phyloP scores from a whole-genome alignment of 2,113 vertebrate genomes.

The Hippocampus guttulatus region DNA sequence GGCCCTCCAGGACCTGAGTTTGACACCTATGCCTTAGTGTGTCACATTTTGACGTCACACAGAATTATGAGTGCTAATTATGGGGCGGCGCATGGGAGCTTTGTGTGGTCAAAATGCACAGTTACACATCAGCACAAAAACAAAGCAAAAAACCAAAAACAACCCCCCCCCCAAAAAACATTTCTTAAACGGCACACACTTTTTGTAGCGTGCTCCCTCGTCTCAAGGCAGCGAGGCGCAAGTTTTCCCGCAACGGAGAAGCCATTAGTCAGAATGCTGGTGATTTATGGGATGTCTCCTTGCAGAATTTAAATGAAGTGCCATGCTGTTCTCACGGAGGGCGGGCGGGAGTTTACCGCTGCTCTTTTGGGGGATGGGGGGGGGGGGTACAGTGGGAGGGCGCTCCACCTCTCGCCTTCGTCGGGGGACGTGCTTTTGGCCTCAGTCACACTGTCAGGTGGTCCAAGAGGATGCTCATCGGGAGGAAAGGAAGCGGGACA shows the following conservation, averaged over 20 bases:
- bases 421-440: constrained; percentile 34
- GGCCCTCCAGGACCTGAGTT: no score
- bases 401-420: constrained; percentile 33
- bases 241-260: constrained; percentile 74
- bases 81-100: constrained; percentile 54
- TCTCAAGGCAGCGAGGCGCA: constrained; percentile 67
- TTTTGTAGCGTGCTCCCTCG: constrained; percentile 58
- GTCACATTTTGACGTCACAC: constrained; percentile 55
- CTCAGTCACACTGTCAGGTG: constrained; percentile 56
- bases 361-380: constrained; percentile 39
- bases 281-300: constrained; percentile 79
- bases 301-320: constrained; percentile 78
- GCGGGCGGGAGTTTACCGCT: constrained; percentile 27
- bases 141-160: constrained; percentile 11
- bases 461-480: constrained; percentile 42
- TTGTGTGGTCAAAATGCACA: constrained; percentile 51
- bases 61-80: constrained; percentile 64
- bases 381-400: constrained; percentile 51
- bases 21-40: constrained; percentile 29
- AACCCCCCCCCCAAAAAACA: no score
- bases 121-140: constrained; percentile 17
- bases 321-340: constrained; percentile 49
- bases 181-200: constrained; percentile 16
- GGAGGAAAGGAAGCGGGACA: constrained; percentile 18
- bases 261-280: constrained; percentile 78